Conservation (phyloP, 2,113 vertebrate genomes). For the Rhegmatorhina hoffmannsi region DNA sequence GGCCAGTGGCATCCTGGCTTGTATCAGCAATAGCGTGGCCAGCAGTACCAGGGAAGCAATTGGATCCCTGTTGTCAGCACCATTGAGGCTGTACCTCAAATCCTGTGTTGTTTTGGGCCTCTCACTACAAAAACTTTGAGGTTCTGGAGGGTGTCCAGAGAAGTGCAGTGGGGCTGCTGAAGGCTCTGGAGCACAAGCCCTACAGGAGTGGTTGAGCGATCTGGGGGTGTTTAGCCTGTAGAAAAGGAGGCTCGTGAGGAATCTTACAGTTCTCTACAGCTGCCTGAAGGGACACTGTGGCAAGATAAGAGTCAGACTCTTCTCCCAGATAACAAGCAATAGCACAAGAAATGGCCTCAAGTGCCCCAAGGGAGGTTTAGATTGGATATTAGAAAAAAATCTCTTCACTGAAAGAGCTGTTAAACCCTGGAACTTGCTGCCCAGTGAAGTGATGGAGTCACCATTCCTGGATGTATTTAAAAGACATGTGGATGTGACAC, state of each 20-base stretch:
- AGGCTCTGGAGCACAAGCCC: background rate
- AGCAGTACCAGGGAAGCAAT: background rate
- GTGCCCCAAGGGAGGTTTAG: background rate
- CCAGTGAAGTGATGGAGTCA: background rate
- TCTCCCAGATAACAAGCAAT: background rate
- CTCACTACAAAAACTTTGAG: background rate
- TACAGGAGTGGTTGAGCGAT: accelerated
- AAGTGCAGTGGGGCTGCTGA: background rate
- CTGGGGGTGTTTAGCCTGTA: background rate
- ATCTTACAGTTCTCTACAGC: accelerated
- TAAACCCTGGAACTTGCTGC: background rate
- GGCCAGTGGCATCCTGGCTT: background rate
- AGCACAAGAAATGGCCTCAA: background rate
- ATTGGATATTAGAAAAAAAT: background rate
- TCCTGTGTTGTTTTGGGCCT: background rate
- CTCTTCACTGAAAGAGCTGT: background rate
- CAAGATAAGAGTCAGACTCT: accelerated
- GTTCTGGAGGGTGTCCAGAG: background rate
- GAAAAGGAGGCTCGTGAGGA: background rate
- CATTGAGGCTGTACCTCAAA: background rate
- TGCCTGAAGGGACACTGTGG: background rate
- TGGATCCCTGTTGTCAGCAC: accelerated
- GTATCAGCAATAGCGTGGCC: background rate
- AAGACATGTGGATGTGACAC: background rate
- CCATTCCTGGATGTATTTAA: background rate